Conservation (phyloP, 2,888 invertebrate genomes). For the Alcis repandata region DNA sequence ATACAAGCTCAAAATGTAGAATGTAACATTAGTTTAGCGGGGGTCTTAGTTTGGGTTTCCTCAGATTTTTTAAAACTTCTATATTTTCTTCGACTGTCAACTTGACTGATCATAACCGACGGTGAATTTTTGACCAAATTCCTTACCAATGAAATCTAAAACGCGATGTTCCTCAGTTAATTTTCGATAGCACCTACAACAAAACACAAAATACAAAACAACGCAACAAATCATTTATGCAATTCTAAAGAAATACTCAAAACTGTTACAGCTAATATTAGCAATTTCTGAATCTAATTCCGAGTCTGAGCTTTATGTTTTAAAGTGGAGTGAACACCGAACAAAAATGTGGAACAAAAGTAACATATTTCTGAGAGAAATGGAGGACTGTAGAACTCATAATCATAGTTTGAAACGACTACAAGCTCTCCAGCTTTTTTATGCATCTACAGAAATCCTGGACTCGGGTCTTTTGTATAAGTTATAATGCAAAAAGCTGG, state of each 20-base stretch:
- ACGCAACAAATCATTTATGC: not conserved
- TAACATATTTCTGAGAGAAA: constrained; percentile 30
- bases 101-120: no score
- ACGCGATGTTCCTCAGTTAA: no score
- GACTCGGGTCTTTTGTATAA: constrained; percentile 32
- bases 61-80: not conserved
- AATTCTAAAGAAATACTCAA: not conserved
- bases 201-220: no score
- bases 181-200: no score
- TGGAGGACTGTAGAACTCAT: constrained; percentile 32
- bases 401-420: constrained; percentile 41
- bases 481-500: constrained; percentile 41
- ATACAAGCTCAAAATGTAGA: constrained; percentile 14
- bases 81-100: not conserved
- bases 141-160: no score
- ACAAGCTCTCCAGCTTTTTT: constrained; percentile 32
- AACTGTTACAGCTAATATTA: not conserved
- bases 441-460: constrained; percentile 34
- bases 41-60: not conserved
- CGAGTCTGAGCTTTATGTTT: constrained; percentile 7
- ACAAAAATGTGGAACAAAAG: constrained; percentile 24
- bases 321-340: constrained; percentile 13
- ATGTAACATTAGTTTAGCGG: not conserved
- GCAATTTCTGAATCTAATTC: not conserved
- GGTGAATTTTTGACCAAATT: no score